Evolutionary conservation across 1,140 invertebrate genomes (phyloP), one percentile per base, ranked within the genome.

Genomic region (Diabrotica undecimpunctata): DNA sequence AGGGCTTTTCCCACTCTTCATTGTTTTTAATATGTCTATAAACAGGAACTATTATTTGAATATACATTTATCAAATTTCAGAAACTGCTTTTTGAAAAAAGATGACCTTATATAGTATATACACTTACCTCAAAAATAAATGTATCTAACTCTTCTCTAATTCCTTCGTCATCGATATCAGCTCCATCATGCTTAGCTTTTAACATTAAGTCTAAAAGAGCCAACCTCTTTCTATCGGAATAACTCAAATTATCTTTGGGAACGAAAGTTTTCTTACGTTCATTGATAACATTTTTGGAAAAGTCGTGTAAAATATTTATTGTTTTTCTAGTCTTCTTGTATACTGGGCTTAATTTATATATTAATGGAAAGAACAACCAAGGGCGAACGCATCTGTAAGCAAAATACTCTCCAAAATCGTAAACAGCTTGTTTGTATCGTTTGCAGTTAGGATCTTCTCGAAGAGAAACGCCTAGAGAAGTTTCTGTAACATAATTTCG

Each of bases 111-210:
- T n/a, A n/a, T n/a, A n/a, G n/a, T n/a, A n/a, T n/a, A n/a, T n/a
- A 25, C 25, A 25, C 68, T 63, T 58, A 89, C 89, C 83, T 89
- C 89, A 78, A 91, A 91, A 86, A 90, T 92, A 73, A 94, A 94
- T 6, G 92, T 94, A 73, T 94, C 91, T 5, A 93, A 90, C 81
- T 94, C 92, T 77, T 94, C 91, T 59, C 89, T 81, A 55, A 94
- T 91, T 72, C 90, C 86, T 66, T 86, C 84, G 67, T 87, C 82
- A 0, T 83, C 79, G 10, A 92, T 78, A 9, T 78, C 75, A 6
- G 78, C 77, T 9, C 83, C 85, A 52, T 86, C 79, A 25, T 84
- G 77, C 67, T 83, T 84, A 61, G 81, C 81, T 72, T 86, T 81
- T 35, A 92, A 81, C 9, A 92, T 75, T 51, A 91, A 77, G 79